Conservation (phyloP, 2,113 vertebrate species). For the Pseudopipra pipra region DNA sequence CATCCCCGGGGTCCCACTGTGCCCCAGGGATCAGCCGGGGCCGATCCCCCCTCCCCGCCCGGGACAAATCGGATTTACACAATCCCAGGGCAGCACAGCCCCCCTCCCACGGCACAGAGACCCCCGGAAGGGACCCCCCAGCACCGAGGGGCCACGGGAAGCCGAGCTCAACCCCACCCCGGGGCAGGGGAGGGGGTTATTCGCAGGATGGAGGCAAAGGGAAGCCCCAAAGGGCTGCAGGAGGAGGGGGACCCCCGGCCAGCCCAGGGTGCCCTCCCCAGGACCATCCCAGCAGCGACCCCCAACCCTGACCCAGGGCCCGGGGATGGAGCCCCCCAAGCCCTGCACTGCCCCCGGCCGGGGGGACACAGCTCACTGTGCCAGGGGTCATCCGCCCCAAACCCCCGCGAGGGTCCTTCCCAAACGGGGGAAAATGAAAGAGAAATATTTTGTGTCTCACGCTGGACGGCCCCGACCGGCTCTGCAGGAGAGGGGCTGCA, state of each 20-base stretch:
- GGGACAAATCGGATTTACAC: neutral
- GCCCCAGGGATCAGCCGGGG: neutral
- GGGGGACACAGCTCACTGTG: neutral
- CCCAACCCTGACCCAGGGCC: neutral
- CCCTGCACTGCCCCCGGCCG: neutral
- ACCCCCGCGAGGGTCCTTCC: fast-evolving
- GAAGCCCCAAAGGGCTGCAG: neutral
- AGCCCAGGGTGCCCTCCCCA: too few species aligned
- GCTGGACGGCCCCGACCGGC: neutral
- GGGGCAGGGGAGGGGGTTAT: neutral
- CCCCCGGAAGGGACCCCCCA: neutral
- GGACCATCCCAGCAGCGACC: neutral
- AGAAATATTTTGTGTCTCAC: neutral
- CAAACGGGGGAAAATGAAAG: neutral
- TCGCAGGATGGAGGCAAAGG: neutral
- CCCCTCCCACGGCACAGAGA: too few species aligned
- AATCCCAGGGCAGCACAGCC: neutral
- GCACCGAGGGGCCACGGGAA: neutral
- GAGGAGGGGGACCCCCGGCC: neutral
- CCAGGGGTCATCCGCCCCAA: neutral
- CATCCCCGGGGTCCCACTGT: neutral
- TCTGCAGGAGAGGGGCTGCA: neutral
- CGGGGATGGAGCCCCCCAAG: neutral
- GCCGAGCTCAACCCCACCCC: neutral
- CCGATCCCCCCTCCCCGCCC: neutral